A percentile compares a stretch with the other conserved stretches of the same genome.
Conservation (phyloP, 1,140 invertebrate species). For the Magallana angulata region DNA sequence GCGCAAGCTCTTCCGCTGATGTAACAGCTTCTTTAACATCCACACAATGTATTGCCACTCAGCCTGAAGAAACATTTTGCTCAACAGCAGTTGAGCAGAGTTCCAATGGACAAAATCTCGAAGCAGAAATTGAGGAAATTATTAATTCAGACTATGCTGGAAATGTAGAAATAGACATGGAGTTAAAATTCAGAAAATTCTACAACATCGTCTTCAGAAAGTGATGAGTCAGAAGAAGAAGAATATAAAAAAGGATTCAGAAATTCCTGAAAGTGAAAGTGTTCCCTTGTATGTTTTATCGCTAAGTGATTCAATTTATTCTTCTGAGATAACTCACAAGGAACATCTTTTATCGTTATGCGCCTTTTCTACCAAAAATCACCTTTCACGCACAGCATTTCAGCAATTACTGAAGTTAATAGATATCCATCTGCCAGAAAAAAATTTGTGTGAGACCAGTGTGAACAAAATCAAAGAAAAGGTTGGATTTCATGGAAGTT, state of each 20-base stretch:
- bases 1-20: too few relatives aligned
- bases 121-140: background rate
- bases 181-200: background rate
- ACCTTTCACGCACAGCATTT: background rate
- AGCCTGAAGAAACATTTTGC: too few relatives aligned
- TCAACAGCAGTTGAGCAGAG: too few relatives aligned
- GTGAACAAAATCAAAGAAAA: background rate
- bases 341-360: conserved; percentile 38
- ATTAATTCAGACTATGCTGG: background rate
- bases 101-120: background rate
- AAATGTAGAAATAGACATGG: conserved; percentile 3
- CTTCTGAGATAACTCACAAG: conserved; percentile 34
- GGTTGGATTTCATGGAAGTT: too few relatives aligned
- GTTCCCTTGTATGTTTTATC: conserved; percentile 50
- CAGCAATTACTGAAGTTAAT: conserved; percentile 28
- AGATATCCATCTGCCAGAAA: conserved; percentile 42
- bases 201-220: background rate
- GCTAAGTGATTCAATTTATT: conserved; percentile 12
- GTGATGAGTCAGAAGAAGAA: conserved; percentile 14
- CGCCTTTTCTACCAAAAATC: conserved; percentile 15
- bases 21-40: too few relatives aligned
- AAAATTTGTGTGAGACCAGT: conserved; percentile 51
- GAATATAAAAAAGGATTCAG: background rate
- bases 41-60: too few relatives aligned
- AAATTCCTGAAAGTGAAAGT: background rate